Evolutionary conservation across 2,113 vertebrate genomes (phyloP), one percentile per base, ranked within the genome.

Genomic region (Solenodon paradoxus): DNA sequence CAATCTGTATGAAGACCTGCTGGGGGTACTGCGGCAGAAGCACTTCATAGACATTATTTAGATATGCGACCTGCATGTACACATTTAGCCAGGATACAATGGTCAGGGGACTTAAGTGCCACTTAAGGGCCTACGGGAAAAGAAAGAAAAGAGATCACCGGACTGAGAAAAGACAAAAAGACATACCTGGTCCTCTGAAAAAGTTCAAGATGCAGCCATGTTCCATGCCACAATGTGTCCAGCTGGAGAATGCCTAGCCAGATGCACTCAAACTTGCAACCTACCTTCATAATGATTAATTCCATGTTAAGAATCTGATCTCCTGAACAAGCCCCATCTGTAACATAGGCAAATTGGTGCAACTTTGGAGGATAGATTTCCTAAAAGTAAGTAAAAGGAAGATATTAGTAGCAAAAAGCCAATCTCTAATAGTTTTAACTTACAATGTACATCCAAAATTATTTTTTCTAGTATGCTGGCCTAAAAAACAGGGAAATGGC

Each of bases 301-400:
- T 99, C 99, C 99, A 99, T 99, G 77, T 96, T 98, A 57, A 99
- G 98, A 93, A 99, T 99, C 96, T 99, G 99, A 15, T 99, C 99
- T 96, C 99, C 99, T 7, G 99, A 99, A 97, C 99, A 99, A 91
- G 99, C 99, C 38, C 99, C 99, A n/a, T 99, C 99, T 38, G 99
- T 99, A 69, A 99, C 99, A 0, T 99, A 99, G 1, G 99, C 99
- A 98, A 99, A 99, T 97, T 99, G 99, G 96, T 99, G 98, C 96
- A 99, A 95, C 96, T 99, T 99, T 0, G 99, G 99, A 96, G 99
- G 99, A 95, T 99, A 99, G 95, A 99, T 99, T 98, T 99, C 99
- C 99, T 99, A 95, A 51, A 92, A 97, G 42, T 86, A 0, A 57
- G 32, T 32, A 63, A 9, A 88, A 79, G 51, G 53, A 77, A 82